Base-by-base conservation (phyloP, 2,797 vertebrate genomes). In the Poecilia velifera region DNA sequence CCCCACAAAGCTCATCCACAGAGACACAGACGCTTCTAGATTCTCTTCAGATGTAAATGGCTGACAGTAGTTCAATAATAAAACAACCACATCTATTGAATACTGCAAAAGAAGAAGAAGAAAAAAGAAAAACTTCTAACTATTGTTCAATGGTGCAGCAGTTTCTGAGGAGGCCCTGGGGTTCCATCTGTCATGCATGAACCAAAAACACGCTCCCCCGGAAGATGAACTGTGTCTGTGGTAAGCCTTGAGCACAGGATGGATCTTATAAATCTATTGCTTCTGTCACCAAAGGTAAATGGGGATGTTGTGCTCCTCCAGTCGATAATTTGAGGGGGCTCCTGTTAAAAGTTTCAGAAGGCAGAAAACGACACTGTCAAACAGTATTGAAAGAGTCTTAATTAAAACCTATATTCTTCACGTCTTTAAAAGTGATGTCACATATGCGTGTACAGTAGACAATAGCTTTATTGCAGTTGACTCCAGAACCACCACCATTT, bases 241-340 rank as follows among this genome's bases (percentile, higher is more conserved):
- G 85, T 12, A 36, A 85, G 79, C 82, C 86, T 79, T 86, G 86
- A 72, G 77, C 81, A 81, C 84, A 74, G 80, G 79, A 90, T 91
- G 84, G 84, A 90, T 92, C 87, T 86, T 89, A 91, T 88, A 86
- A 92, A 93, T 93, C 80, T 87, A 91, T 90, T 86, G 79, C 80
- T 85, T 76, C 79, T 77, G 88, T 85, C 75, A 78, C 82, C 79
- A 25, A 83, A 87, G 80, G 34, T 31, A 64, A 25, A 45, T 13
- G 59, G 57, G 55, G 31, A 31, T 72, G 78, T 77, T 76, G 73
- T 74, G 68, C 64, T 72, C 74, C 64, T 72, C 72, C 71, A 3
- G 36, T 75, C 74, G 82, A 88, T 83, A 80, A 87, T 90, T 93
- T 88, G 71, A 83, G 83, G 79, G 68, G 74, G 45, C 25, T 77